These are phyloP conservation scores for Cephus rjabovi DNA, from an alignment of 2,888 invertebrate species.

Conservation along the genomic window DNA sequence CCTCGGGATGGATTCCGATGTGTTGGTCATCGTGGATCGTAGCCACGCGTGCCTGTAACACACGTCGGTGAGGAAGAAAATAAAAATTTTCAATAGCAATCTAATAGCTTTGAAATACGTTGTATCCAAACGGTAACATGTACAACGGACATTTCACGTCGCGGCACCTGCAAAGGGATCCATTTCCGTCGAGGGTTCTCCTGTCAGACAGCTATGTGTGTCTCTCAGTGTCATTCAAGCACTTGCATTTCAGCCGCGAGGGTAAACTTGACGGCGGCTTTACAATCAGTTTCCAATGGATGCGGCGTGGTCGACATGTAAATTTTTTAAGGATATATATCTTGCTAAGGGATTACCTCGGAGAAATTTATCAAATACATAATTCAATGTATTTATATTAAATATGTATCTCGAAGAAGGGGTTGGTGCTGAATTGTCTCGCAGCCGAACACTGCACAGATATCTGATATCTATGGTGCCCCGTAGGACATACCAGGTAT, in stretches of 20 bases:
- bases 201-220: neutral
- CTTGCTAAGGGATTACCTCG: conserved; percentile 40
- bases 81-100: neutral
- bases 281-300: conserved; percentile 33
- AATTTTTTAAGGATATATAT: conserved; percentile 37
- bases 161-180: neutral
- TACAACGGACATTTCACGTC: neutral
- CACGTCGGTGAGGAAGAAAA: neutral
- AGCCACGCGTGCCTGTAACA: neutral
- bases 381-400: neutral
- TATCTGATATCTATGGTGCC: neutral
- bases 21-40: neutral
- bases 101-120: neutral
- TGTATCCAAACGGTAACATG: neutral
- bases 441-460: neutral
- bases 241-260: conserved; percentile 43
- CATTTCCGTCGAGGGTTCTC: neutral
- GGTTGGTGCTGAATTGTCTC: neutral
- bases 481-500: neutral
- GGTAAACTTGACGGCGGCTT: conserved; percentile 22
- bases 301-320: conserved; percentile 28
- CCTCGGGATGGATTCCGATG: neutral
- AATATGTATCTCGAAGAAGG: neutral
- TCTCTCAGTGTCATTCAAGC: conserved; percentile 24
- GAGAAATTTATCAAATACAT: conserved; percentile 47